Conservation (phyloP, 2,797 vertebrate genomes). For the Alfaro cultratus region DNA sequence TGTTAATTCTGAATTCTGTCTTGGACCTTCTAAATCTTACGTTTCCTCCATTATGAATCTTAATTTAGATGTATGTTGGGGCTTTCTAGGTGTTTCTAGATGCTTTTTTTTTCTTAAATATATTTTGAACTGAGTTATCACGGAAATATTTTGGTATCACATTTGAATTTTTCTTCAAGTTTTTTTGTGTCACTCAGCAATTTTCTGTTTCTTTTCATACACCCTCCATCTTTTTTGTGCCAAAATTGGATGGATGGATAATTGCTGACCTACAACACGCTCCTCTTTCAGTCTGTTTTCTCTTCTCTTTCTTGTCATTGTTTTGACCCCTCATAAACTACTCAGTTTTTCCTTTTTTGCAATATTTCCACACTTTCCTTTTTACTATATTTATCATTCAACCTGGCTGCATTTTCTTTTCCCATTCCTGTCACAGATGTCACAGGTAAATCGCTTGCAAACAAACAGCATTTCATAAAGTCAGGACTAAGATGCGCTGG, state of each 20-base stretch:
- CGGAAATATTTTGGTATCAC: neutral
- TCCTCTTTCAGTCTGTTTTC: neutral
- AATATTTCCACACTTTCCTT: neutral
- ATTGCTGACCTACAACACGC: neutral
- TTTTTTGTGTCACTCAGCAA: neutral
- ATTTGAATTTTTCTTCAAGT: neutral
- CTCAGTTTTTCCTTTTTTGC: no score
- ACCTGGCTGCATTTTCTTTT: neutral
- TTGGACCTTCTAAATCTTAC: neutral
- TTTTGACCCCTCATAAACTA: neutral
- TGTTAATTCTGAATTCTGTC: neutral
- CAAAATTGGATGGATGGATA: neutral
- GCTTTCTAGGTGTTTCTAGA: neutral
- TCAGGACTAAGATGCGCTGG: conserved; percentile 18
- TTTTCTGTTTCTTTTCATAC: neutral
- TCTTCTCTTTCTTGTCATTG: neutral
- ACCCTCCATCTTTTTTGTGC: no score
- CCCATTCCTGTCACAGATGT: neutral
- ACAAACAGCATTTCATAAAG: conserved; percentile 26
- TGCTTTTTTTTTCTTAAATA: neutral
- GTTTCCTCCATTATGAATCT: neutral
- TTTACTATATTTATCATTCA: neutral
- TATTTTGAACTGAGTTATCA: neutral
- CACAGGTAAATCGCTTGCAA: conserved; percentile 18
- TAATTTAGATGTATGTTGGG: neutral